Conservation (phyloP, 2,888 invertebrate genomes). For the Clostera curtula region DNA sequence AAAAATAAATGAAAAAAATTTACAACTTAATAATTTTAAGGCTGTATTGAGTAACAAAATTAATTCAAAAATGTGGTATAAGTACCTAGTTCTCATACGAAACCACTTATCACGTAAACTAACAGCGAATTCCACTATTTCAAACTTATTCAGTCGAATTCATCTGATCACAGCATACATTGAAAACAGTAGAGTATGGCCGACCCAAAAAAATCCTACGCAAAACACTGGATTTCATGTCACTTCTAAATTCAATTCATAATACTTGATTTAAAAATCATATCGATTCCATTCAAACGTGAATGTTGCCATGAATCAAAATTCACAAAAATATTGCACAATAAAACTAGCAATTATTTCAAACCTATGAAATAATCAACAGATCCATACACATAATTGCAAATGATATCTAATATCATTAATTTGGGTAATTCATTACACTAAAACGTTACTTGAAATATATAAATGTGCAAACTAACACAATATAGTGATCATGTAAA, state of each 20-base stretch:
- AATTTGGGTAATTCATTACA: constrained; percentile 34
- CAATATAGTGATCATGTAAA: no score
- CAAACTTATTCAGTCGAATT: constrained; percentile 49
- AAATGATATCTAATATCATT: constrained; percentile 67
- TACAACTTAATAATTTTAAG: constrained; percentile 61
- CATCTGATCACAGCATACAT: constrained; percentile 43
- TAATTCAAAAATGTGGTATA: constrained; percentile 32
- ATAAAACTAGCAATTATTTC: constrained; percentile 35
- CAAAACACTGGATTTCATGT: constrained; percentile 22
- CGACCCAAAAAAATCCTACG: constrained; percentile 24
- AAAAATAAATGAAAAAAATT: constrained; percentile 56
- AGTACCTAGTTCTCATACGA: constrained; percentile 30
- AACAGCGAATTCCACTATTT: constrained; percentile 36
- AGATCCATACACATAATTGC: constrained; percentile 41
- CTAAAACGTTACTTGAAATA: constrained; percentile 13
- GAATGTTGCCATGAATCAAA: constrained; percentile 26
- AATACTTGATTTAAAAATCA: constrained; percentile 11
- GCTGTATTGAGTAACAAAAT: constrained; percentile 38
- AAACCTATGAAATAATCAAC: constrained; percentile 31
- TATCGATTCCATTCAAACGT: constrained; percentile 8
- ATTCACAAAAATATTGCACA: constrained; percentile 43
- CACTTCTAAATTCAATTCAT: constrained; percentile 13
- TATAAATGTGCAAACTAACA: no score
- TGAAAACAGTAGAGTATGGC: constrained; percentile 36
- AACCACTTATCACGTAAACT: constrained; percentile 31